These are phyloP conservation scores for Pantelozetes paolii DNA, from an alignment of 2,888 invertebrate species.

Conservation along the genomic window DNA sequence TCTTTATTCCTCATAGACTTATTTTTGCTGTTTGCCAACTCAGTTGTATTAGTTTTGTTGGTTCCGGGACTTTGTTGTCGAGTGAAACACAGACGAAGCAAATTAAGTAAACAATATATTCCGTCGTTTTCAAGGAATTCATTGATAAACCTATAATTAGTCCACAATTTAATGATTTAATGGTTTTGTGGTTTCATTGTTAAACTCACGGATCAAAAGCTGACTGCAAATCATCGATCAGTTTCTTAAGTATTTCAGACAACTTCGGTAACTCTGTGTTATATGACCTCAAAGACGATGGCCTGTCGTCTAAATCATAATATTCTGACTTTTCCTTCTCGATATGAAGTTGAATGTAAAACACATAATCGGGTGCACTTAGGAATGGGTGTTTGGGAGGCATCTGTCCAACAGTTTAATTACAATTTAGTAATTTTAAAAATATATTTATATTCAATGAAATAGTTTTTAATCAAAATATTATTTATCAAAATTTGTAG, in stretches of 20 bases:
- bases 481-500: too few relatives aligned
- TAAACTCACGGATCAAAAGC: slow-evolving; percentile 39
- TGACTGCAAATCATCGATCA: slow-evolving; percentile 46
- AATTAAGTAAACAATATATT: slow-evolving; percentile 73
- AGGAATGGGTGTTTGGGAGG: slow-evolving; percentile 44
- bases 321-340: slow-evolving; percentile 41
- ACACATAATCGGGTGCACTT: slow-evolving; percentile 45
- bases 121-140: slow-evolving; percentile 87
- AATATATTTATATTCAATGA: too few relatives aligned
- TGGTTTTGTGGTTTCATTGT: background rate
- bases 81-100: slow-evolving; percentile 67
- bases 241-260: slow-evolving; percentile 44
- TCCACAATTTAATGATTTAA: background rate
- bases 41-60: slow-evolving; percentile 34
- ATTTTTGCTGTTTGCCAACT: slow-evolving; percentile 11
- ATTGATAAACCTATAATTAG: slow-evolving; percentile 71
- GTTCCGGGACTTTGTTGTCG: slow-evolving; percentile 56
- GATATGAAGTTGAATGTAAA: slow-evolving; percentile 45
- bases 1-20: slow-evolving; percentile 34
- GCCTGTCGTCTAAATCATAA: background rate
- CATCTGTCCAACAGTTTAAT: slow-evolving; percentile 21
- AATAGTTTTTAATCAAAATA: too few relatives aligned
- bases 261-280: slow-evolving; percentile 45
- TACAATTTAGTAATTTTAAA: too few relatives aligned
- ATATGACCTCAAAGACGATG: background rate